A percentile compares a stretch with the other conserved stretches of the same genome.
Conservation (phyloP, 1,140 invertebrate genomes). For the Drosophila bocqueti region DNA sequence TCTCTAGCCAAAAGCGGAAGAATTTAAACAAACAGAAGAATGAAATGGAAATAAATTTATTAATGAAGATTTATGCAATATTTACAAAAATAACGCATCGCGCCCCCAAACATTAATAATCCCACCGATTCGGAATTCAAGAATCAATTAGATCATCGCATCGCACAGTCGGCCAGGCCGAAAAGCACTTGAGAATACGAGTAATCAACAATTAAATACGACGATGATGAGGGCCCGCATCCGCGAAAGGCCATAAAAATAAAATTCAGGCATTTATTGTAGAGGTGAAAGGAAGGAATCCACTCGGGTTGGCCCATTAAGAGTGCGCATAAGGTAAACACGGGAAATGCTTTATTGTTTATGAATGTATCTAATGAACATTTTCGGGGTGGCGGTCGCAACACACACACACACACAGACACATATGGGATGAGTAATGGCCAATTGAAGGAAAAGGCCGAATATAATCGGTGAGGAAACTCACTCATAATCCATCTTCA, state of each 20-base stretch:
- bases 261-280: slow-evolving; percentile 38
- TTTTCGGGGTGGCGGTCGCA: slow-evolving; percentile 16
- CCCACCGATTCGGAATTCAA: slow-evolving; percentile 7
- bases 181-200: slow-evolving; percentile 48
- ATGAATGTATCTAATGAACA: slow-evolving; percentile 61
- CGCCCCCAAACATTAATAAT: slow-evolving; percentile 40
- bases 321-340: slow-evolving; percentile 78
- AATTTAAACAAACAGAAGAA: slow-evolving; percentile 2
- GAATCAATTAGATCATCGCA: slow-evolving; percentile 51
- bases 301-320: slow-evolving; percentile 61
- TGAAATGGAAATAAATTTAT: slow-evolving; percentile 24
- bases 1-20: slow-evolving; percentile 15
- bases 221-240: slow-evolving; percentile 52
- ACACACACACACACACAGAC: background rate
- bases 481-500: slow-evolving; percentile 79
- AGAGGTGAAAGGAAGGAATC: slow-evolving; percentile 44
- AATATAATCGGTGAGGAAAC: slow-evolving; percentile 43
- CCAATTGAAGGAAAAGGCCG: slow-evolving; percentile 28
- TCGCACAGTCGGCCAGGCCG: slow-evolving; percentile 22
- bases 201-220: slow-evolving; percentile 72
- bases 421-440: slow-evolving; percentile 68
- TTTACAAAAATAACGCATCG: slow-evolving; percentile 36
- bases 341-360: slow-evolving; percentile 72
- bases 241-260: slow-evolving; percentile 44
- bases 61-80: slow-evolving; percentile 55